phyloP scores from a whole-genome alignment of 2,113 vertebrate species.

The Passer montanus region DNA sequence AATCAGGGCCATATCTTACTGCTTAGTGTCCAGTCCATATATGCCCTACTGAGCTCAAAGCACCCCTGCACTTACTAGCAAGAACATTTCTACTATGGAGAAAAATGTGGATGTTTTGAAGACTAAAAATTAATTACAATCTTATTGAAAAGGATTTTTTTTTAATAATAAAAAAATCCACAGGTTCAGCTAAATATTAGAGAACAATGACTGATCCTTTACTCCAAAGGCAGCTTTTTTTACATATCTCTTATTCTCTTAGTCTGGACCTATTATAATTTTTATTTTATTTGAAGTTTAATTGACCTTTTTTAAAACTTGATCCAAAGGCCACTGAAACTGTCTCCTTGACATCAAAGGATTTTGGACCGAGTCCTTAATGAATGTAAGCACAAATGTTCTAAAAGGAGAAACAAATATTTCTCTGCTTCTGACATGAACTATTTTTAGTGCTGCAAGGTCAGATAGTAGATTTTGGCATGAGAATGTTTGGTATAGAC shows the following conservation, averaged over 20 bases:
- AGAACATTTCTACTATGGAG: neutral
- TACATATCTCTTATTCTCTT: neutral
- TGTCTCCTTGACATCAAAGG: slow-evolving; percentile 44
- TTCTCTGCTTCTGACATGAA: slow-evolving; percentile 25
- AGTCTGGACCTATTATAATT: neutral
- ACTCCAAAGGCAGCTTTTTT: neutral
- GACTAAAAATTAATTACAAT: neutral
- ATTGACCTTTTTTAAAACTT: neutral
- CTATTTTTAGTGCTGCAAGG: slow-evolving; percentile 50
- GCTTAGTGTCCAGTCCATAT: neutral
- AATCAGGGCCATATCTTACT: neutral
- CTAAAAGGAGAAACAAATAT: slow-evolving; percentile 38
- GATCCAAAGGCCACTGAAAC: slow-evolving; percentile 4
- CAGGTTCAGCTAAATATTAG: neutral
- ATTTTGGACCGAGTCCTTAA: slow-evolving; percentile 12
- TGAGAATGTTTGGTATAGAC: slow-evolving; percentile 1
- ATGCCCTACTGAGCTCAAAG: neutral
- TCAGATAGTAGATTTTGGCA: slow-evolving; percentile 47
- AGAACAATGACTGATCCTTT: neutral
- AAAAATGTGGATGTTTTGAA: neutral
- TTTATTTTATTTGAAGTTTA: slow-evolving; percentile 31
- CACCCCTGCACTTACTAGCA: neutral
- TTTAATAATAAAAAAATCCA: neutral
- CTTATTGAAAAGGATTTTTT: neutral
- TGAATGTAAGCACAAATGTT: slow-evolving; percentile 12